Base-by-base conservation (phyloP, 2,113 vertebrate species). In the Protomyctophum bolini region DNA sequence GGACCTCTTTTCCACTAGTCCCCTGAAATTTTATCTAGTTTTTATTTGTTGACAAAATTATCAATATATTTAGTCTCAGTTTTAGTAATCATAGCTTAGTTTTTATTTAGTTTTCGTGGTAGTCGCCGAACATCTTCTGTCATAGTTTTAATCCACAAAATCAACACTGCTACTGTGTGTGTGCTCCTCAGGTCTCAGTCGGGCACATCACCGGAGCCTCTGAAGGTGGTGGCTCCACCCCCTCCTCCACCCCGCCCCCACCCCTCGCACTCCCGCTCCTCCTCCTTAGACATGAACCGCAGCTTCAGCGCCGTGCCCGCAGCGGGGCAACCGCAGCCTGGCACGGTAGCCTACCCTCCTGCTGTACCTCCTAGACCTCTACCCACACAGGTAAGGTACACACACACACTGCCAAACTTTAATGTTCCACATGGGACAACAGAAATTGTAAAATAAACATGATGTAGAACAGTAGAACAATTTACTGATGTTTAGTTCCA, bases 211-310 rank as follows among this genome's bases (percentile, higher is more conserved):
- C 97, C 96, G 28, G 98, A 98, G 77, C 67, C 92, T 12, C 89
- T 94, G 49, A 93, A 94, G 73, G 90, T 90, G 14, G 85, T 92
- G 79, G 97, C 97, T 0, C 98, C 98, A 0, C 97, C 97, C 0
- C 97, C 97, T 0, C 98, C 98, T 3, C 98, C 98, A 4, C 98
- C 98, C 9, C 93, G 97, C 58, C 97, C 98, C 68, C 95, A 96
- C 72, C 92, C 95, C 21, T 96, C 97, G 21, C 97, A 99, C 86
- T 99, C 98, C n/a, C 94, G 97, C 55, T 99, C 97, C 0, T 99
- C 97, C 0, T 99, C 97, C 58, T 92, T 99, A 87, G 97, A 99
- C 87, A 94, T 99, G 96, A 99, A 97, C 82, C 94, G 97, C 86
- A 98, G 93, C 83, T 98, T 99, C 73, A 81, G 96, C 0, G 84